These are phyloP conservation scores for Hypocryptadius cinnamomeus DNA, from an alignment of 2,113 vertebrate genomes.

Conservation along the genomic window DNA sequence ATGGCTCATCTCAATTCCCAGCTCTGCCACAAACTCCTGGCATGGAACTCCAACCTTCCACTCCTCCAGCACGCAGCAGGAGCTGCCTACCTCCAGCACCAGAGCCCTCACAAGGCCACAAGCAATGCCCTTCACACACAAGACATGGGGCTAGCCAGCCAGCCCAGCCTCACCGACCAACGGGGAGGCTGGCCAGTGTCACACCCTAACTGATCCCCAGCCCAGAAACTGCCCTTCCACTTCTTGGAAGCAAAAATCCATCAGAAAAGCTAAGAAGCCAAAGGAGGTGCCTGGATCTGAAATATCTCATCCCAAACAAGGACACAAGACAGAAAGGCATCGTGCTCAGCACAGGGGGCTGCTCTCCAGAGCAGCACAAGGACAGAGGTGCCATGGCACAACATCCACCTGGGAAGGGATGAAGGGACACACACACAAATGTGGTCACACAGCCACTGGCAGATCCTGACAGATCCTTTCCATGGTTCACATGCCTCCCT, in stretches of 20 bases:
- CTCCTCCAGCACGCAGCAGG: background rate
- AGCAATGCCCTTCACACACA: background rate
- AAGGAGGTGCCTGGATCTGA: background rate
- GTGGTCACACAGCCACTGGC: background rate
- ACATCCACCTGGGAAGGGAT: background rate
- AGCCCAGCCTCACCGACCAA: rapidly evolving
- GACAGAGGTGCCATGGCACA: background rate
- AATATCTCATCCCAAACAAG: background rate
- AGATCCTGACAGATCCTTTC: background rate
- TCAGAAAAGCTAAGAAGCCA: background rate
- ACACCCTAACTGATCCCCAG: background rate
- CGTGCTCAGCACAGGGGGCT: background rate
- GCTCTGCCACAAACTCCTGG: background rate
- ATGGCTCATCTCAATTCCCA: background rate
- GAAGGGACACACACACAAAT: background rate
- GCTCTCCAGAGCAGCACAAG: background rate
- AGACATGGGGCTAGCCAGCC: rapidly evolving
- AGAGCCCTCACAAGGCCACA: background rate
- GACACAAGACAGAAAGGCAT: background rate
- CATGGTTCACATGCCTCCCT: background rate
- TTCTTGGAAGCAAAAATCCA: background rate
- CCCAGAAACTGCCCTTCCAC: background rate
- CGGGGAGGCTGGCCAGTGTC: background rate
- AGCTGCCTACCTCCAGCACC: background rate
- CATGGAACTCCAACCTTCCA: rapidly evolving